A percentile compares a stretch with the other conserved stretches of the same genome.
These are phyloP conservation scores for Didymodactylos carnosus DNA, from an alignment of 2,888 invertebrate species.

Conservation along the genomic window DNA sequence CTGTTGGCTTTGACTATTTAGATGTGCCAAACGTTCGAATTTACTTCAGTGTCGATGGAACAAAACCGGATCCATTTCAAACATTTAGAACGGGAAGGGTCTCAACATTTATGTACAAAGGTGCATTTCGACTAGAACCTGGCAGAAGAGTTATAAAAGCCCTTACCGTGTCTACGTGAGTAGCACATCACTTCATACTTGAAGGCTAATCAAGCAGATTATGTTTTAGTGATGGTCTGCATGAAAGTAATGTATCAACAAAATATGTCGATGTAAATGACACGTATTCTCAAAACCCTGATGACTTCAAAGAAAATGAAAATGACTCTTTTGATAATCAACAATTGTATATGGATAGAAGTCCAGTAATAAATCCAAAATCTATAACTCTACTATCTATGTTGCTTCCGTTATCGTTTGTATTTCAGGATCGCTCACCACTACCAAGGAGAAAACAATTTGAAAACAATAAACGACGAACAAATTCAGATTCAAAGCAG, in stretches of 20 bases:
- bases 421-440: no score
- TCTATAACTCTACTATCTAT: no score
- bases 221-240: constrained; percentile 26
- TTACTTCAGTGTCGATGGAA: constrained; percentile 34
- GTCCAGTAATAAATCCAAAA: background rate
- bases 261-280: constrained; percentile 31
- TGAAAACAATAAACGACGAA: background rate
- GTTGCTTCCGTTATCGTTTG: no score
- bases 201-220: no score
- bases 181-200: no score
- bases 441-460: no score
- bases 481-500: background rate
- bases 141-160: constrained; percentile 32
- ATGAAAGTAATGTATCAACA: constrained; percentile 31
- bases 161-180: constrained; percentile 22
- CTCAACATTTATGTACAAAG: constrained; percentile 31
- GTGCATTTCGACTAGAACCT: constrained; percentile 30
- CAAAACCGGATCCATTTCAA: constrained; percentile 31
- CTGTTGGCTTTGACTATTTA: no score
- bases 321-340: background rate
- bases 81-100: constrained; percentile 27
- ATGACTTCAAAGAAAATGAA: background rate
- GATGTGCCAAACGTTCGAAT: constrained; percentile 28
- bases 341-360: background rate
- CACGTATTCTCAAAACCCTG: constrained; percentile 5